A percentile compares a stretch with the other conserved stretches of the same genome.
Conservation (phyloP, 2,888 invertebrate genomes). For the Eristalis pertinax region DNA sequence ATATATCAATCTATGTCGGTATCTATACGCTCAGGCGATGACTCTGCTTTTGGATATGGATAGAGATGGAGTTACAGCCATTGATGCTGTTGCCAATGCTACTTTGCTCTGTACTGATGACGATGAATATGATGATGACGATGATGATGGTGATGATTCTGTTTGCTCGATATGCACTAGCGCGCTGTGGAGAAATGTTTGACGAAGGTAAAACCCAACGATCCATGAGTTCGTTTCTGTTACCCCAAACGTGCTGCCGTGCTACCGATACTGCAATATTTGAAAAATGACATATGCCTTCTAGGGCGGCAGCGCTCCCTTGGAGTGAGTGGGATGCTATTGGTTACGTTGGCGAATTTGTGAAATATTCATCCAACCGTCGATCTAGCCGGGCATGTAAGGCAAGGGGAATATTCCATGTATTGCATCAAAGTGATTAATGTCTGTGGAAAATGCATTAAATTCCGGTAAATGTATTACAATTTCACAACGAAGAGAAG, state of each 20-base stretch:
- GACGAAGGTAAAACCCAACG: slow-evolving; percentile 69
- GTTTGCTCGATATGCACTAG: slow-evolving; percentile 66
- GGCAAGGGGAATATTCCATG: slow-evolving; percentile 69
- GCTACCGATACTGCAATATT: slow-evolving; percentile 68
- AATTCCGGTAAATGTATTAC: slow-evolving; percentile 81
- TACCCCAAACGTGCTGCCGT: slow-evolving; percentile 55
- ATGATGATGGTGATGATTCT: slow-evolving; percentile 65
- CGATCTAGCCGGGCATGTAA: slow-evolving; percentile 11
- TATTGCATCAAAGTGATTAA: slow-evolving; percentile 80
- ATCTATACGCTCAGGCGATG: slow-evolving; percentile 50
- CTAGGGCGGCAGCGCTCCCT: slow-evolving; percentile 8
- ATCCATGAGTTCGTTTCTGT: slow-evolving; percentile 64
- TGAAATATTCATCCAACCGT: slow-evolving; percentile 62
- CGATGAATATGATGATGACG: slow-evolving; percentile 29
- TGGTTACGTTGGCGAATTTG: slow-evolving; percentile 65
- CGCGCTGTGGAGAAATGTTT: slow-evolving; percentile 55
- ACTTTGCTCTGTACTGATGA: slow-evolving; percentile 5
- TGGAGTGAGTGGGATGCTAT: slow-evolving; percentile 47
- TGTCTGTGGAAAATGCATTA: slow-evolving; percentile 81
- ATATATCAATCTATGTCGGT: slow-evolving; percentile 66
- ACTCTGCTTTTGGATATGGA: slow-evolving; percentile 56
- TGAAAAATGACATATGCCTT: slow-evolving; percentile 72
- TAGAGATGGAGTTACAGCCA: slow-evolving; percentile 55
- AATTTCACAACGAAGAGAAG: slow-evolving; percentile 77
- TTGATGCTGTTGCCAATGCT: slow-evolving; percentile 46